Percentiles rank a stretch among this genome's conserved stretches.
These are phyloP conservation scores for Pipistrellus pipistrellus DNA, from an alignment of 2,797 vertebrate genomes.

Conservation along the genomic window DNA sequence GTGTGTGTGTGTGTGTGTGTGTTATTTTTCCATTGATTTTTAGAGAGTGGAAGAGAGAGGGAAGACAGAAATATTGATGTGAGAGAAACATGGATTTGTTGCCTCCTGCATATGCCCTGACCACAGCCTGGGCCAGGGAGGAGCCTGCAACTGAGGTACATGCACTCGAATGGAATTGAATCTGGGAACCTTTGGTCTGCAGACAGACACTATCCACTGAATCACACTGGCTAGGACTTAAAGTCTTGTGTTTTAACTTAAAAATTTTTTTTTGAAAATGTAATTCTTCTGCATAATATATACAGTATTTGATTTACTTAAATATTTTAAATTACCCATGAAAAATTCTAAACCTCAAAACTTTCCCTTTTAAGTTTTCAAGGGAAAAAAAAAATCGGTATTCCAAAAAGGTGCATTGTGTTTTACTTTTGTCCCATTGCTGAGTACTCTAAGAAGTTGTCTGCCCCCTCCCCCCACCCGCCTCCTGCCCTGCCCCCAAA, in stretches of 20 bases:
- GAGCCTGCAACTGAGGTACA: too few species aligned
- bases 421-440: neutral
- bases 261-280: neutral
- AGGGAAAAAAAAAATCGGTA: neutral
- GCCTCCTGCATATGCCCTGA: too few species aligned
- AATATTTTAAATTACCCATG: constrained; percentile 12
- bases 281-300: neutral
- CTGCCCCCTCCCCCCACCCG: rapidly evolving
- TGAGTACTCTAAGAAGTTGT: neutral
- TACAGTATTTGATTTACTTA: constrained; percentile 7
- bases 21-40: too few species aligned
- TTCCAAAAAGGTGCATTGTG: neutral
- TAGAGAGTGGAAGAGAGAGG: too few species aligned
- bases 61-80: too few species aligned
- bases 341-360: constrained; percentile 20
- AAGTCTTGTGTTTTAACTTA: constrained; percentile 13
- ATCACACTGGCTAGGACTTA: neutral
- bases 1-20: too few species aligned
- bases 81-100: too few species aligned
- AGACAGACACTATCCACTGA: too few species aligned
- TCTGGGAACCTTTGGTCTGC: too few species aligned
- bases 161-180: too few species aligned
- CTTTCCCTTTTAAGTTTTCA: constrained; percentile 43
- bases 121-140: too few species aligned
- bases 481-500: too few species aligned